Conservation (phyloP, 1,140 invertebrate species). For the Lethrus apterus region DNA sequence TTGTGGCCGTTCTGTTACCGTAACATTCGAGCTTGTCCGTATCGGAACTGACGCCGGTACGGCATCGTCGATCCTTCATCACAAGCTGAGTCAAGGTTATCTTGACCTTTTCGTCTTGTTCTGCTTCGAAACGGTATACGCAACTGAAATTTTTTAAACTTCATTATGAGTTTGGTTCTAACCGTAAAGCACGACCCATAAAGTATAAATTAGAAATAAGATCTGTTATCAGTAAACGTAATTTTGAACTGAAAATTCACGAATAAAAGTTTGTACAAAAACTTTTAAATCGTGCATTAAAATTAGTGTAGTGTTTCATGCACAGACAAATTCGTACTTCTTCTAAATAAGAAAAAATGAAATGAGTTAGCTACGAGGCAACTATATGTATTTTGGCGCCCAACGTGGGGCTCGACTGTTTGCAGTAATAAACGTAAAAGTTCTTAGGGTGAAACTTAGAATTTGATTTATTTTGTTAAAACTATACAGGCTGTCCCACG, state of each 20-base stretch:
- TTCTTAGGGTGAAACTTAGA: too few relatives aligned
- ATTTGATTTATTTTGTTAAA: too few relatives aligned
- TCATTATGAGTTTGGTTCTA: too few relatives aligned
- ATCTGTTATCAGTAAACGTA: not conserved
- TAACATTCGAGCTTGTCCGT: slow-evolving; percentile 64
- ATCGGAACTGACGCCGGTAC: slow-evolving; percentile 55
- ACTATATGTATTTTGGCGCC: too few relatives aligned
- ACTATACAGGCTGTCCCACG: too few relatives aligned
- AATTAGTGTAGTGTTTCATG: not conserved
- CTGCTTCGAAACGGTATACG: slow-evolving; percentile 76
- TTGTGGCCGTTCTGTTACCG: slow-evolving; percentile 49
- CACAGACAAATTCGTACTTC: too few relatives aligned
- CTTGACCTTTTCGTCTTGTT: slow-evolving; percentile 66
- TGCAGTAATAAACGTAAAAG: too few relatives aligned
- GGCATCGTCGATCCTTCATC: slow-evolving; percentile 57
- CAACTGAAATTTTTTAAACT: slow-evolving; percentile 52
- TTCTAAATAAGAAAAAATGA: too few relatives aligned
- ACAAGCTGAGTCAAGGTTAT: slow-evolving; percentile 58
- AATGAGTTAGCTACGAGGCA: too few relatives aligned
- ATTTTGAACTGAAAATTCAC: not conserved
- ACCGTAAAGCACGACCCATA: not conserved
- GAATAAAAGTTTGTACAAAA: too few relatives aligned
- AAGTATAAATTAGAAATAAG: not conserved
- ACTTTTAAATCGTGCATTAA: not conserved
- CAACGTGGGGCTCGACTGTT: too few relatives aligned